Conservation (phyloP, 2,888 invertebrate species). For the Himalopsyche japonica region DNA sequence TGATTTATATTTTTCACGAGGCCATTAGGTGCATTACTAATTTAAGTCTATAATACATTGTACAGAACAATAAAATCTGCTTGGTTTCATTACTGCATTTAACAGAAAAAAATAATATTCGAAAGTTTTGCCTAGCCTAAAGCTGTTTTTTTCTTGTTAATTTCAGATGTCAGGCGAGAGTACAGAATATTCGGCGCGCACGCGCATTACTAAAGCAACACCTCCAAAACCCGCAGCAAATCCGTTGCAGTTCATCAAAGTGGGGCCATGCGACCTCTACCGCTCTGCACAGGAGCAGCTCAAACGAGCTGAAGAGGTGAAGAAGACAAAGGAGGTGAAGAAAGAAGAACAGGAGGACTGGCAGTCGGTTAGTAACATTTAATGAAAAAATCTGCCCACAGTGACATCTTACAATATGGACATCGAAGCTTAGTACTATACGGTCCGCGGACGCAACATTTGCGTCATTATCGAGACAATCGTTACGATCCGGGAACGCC, state of each 20-base stretch:
- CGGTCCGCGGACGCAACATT: no score
- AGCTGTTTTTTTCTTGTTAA: background rate
- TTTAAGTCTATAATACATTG: no score
- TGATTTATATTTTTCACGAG: no score
- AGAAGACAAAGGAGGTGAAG: slow-evolving; percentile 77
- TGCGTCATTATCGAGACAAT: no score
- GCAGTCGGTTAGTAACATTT: slow-evolving; percentile 75
- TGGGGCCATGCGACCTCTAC: slow-evolving; percentile 85
- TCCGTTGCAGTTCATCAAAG: slow-evolving; percentile 87
- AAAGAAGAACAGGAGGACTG: slow-evolving; percentile 87
- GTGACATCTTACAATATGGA: no score
- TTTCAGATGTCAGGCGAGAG: slow-evolving; percentile 50
- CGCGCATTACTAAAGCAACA: slow-evolving; percentile 69
- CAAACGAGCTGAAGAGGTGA: slow-evolving; percentile 82
- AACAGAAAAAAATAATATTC: no score
- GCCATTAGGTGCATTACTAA: no score
- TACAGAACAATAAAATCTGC: no score
- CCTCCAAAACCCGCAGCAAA: slow-evolving; percentile 84
- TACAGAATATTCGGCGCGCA: slow-evolving; percentile 57
- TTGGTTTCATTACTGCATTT: no score
- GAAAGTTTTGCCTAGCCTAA: no score
- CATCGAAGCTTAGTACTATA: no score
- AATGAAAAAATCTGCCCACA: background rate
- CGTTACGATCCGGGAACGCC: no score
- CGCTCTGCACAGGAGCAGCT: slow-evolving; percentile 84